Conservation (phyloP, 2,888 invertebrate genomes). For the Formica aserva region DNA sequence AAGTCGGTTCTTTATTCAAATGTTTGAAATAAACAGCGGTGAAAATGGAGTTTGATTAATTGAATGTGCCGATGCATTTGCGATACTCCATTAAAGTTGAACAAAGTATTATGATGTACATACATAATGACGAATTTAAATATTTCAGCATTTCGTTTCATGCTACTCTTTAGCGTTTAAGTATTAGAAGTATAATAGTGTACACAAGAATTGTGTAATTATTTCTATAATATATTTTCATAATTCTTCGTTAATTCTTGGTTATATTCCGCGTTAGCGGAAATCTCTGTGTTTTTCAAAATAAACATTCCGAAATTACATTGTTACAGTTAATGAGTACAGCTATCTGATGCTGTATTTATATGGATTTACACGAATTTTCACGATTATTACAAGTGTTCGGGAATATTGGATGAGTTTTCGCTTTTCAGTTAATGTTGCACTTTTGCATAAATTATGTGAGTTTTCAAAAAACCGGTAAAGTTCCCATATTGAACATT, state of each 20-base stretch:
- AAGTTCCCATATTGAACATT: background rate
- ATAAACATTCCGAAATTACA: constrained; percentile 20
- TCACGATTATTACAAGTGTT: constrained; percentile 32
- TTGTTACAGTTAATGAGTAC: constrained; percentile 26
- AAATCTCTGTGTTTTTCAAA: background rate
- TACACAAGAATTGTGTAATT: background rate
- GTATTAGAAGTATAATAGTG: background rate
- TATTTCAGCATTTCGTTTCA: background rate
- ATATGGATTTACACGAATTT: constrained; percentile 40
- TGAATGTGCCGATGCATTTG: background rate
- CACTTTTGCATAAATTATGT: background rate
- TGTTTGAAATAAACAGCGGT: constrained; percentile 8
- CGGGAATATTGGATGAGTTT: constrained; percentile 6
- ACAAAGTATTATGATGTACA: background rate
- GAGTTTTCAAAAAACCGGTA: background rate
- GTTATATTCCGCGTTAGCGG: background rate
- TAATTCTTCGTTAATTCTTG: background rate
- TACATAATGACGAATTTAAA: background rate
- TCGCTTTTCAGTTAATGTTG: constrained; percentile 30
- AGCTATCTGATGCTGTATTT: constrained; percentile 22
- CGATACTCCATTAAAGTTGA: background rate
- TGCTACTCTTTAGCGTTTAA: background rate
- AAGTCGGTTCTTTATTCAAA: constrained; percentile 28
- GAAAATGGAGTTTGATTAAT: constrained; percentile 27
- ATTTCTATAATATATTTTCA: constrained; percentile 30